Base-by-base conservation (phyloP, 2,797 vertebrate species). In the Peromyscus nudipes region DNA sequence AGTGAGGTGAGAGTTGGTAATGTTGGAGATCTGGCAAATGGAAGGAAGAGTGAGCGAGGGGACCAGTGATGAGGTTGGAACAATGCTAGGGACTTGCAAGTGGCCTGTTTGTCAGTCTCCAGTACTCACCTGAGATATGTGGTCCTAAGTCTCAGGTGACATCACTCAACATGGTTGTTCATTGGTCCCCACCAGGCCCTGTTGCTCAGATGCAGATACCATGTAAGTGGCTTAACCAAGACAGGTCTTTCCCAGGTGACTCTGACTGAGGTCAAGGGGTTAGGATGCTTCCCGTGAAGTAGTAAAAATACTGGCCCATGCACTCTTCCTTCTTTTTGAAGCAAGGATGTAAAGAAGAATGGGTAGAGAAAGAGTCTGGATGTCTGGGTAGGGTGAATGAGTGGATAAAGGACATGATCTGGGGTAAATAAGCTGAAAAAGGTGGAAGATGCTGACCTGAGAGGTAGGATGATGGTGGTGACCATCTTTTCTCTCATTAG, bases 91-190 rank as follows among this genome's bases (percentile, higher is more conserved):
- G 67, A 76, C 79, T 27, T 62, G 49, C 1, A 84, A 57, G 57
- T 49, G 27, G 16, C 80, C 34, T 11, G 62, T 85, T 67, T 49
- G 57, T 65, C 23, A 71, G 92, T 37, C n/a, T 60, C 2, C 1
- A 91, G 37, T 16, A 79, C 8, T 80, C n/a, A 40, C 49, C 8
- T 37, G 81, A 91, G 29, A 67, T 49, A 2, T 89, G 57, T 75
- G 83, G 57, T 71, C 73, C 46, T 69, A 43, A 86, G 64, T 92
- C 14, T 89, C 57, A 49, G 89, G 40, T 95, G 57, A 60, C 64
- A 40, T 52, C 64, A 76, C 34, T 73, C 62, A 55, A 34, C 1
- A 3, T 4, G 69, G 57, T 40, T 73, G 31, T 60, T 67, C 29
- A 55, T 40, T 86, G 73, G 67, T 23, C 29, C 62, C 55, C 34